Base-by-base conservation (phyloP, 2,888 invertebrate genomes). In the Tetheella fluctuosa region DNA sequence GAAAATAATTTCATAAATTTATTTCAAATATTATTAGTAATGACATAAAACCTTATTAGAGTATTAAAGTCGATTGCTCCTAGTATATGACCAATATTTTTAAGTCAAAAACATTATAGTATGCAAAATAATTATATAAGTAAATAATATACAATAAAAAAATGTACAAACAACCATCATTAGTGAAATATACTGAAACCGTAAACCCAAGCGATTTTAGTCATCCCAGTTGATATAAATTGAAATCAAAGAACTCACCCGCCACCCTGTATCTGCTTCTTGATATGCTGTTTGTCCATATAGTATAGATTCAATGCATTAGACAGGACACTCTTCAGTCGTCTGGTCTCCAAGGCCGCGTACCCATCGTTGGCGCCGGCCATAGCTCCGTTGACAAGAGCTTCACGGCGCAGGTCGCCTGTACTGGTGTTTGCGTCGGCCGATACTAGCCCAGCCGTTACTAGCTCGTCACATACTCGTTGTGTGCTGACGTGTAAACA, bases 281-380 rank as follows among this genome's bases (percentile, higher is more conserved):
- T 99, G 73, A 98, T 97, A 87, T 99, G 99, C 74, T 97, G 97
- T 84, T 98, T 98, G 34, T 96, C 96, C 52, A 97, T 96, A 83
- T 99, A 99, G 85, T 98, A 99, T 62, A 95, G 94, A 61, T 96
- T 96, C 42, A 99, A 91, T 64, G 97, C 95, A 10, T 94, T 88
- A 0, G 96, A 93, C 72, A 97, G 96, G 72, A 96, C 96, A 17
- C 97, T 96, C 66, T 96, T 96, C 23, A 99, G 92, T 68, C 96
- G 95, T 62, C 96, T 94, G 0, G 95, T 93, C 91, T 99, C 99
- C 59, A 96, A 89, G 89, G 95, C 95, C 2, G 98, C 95, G 78
- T 97, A 97, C 7, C 95, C 95, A 58, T 91, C 92, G 56, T 74
- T 83, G 2, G 88, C 90, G 30, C 85, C 91, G 1, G 91, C 91